Evolutionary conservation across 2,888 invertebrate genomes (phyloP), one percentile per base, ranked within the genome.

Genomic region (Pasiphila rectangulata): DNA sequence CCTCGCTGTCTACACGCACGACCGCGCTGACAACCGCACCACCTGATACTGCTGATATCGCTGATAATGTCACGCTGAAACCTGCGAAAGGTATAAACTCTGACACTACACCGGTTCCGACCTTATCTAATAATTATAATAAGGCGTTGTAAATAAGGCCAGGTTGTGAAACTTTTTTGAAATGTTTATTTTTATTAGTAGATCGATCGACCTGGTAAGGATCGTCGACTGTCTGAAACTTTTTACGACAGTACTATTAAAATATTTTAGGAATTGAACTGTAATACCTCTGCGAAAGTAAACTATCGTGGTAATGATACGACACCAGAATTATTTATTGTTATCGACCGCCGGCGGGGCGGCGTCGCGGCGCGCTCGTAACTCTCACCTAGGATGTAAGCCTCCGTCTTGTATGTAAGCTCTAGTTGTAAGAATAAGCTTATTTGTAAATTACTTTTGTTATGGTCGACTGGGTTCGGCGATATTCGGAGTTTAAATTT

Each of bases 401-500:
- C 70, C 64, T 76, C 77, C 77, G 75, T 76, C 81, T 76, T 71
- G 69, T 82, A 76, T 73, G 67, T 84, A 80, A 83, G 83, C 68
- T 63, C 66, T 83, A 85, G 80, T 58, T 69, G 47, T 84, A 84
- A 83, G 82, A 67, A 61, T 73, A 83, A 83, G 83, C 78, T 83
- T 80, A 77, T 69, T 76, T 83, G 82, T 83, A 83, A 76, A 83
- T 74, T 83, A 82, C 79, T 83, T 86, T 87, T 87, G 86, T 87
- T 88, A 85, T 79, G 76, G 87, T 83, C 85, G 87, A 83, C 83
- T 72, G 83, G 76, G 80, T 68, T 88, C 87, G 86, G 77, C 85
- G 72, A 75, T 78, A 76, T 86, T 86, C 76, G 85, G 83, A 87
- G 86, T 86, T 87, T 86, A 86, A 86, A 84, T 83, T 84, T 83